Evolutionary conservation across 2,888 invertebrate genomes (phyloP).

Genomic region (Polyommatus iphigenia): DNA sequence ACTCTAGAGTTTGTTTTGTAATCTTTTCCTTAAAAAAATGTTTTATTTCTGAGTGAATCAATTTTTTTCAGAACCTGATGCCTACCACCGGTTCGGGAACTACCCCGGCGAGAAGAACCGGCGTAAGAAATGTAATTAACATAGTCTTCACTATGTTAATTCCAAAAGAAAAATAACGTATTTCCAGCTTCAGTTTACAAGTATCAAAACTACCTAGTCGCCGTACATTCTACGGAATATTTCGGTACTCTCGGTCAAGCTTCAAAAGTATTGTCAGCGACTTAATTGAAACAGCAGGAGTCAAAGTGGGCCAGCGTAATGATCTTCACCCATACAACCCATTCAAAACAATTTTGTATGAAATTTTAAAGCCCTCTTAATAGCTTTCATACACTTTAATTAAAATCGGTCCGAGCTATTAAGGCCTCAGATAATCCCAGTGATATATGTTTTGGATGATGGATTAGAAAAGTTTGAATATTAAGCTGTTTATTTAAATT

Average conservation of each 20-base stretch:
- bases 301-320: constrained; percentile 54
- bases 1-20: too few relatives aligned
- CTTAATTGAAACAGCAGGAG: constrained; percentile 80
- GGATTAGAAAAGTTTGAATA: neutral
- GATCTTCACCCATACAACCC: constrained; percentile 39
- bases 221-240: constrained; percentile 53
- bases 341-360: constrained; percentile 29
- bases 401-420: constrained; percentile 54
- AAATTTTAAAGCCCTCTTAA: constrained; percentile 50
- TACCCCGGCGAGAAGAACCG: too few relatives aligned
- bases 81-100: too few relatives aligned
- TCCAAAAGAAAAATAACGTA: neutral
- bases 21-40: too few relatives aligned
- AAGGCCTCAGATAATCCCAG: constrained; percentile 50
- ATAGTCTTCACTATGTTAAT: too few relatives aligned
- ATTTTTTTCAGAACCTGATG: too few relatives aligned
- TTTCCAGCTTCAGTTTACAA: neutral
- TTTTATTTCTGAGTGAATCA: too few relatives aligned
- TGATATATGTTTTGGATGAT: neutral
- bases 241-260: constrained; percentile 69
- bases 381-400: constrained; percentile 71
- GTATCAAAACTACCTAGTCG: neutral
- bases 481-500: neutral
- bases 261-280: constrained; percentile 77
- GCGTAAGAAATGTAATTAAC: too few relatives aligned